A percentile compares a stretch with the other conserved stretches of the same genome.
These are phyloP conservation scores for Hypomecis atomaria DNA, from an alignment of 2,888 invertebrate species.

Conservation along the genomic window DNA sequence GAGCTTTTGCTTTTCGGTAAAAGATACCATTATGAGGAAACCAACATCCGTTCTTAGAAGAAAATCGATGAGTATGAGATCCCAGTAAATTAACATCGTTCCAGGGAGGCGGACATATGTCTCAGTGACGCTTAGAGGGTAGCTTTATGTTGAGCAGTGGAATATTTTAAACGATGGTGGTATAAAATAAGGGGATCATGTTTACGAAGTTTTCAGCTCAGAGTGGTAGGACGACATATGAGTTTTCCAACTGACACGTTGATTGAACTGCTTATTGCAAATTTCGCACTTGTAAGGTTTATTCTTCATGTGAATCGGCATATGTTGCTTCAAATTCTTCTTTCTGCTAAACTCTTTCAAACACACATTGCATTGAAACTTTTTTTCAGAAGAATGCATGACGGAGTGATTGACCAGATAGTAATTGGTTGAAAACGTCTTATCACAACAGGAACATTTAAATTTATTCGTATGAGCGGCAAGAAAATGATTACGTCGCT, in stretches of 20 bases:
- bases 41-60: no score
- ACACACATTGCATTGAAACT: constrained; percentile 36
- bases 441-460: constrained; percentile 37
- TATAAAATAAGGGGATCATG: neutral
- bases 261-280: constrained; percentile 30
- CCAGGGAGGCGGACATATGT: no score
- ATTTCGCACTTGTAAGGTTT: constrained; percentile 36
- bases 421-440: constrained; percentile 31
- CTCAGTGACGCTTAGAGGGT: no score
- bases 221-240: neutral
- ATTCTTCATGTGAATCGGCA: constrained; percentile 37
- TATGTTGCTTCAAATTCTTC: constrained; percentile 36
- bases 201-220: neutral
- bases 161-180: no score
- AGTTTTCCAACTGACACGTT: neutral
- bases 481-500: constrained; percentile 46
- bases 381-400: constrained; percentile 35
- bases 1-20: no score
- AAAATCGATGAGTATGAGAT: no score
- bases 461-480: constrained; percentile 43
- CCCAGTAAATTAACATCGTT: no score
- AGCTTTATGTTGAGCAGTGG: no score
- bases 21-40: no score
- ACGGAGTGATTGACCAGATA: constrained; percentile 32
- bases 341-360: constrained; percentile 33